phyloP scores from a whole-genome alignment of 2,113 vertebrate genomes.

The Meles meles region DNA sequence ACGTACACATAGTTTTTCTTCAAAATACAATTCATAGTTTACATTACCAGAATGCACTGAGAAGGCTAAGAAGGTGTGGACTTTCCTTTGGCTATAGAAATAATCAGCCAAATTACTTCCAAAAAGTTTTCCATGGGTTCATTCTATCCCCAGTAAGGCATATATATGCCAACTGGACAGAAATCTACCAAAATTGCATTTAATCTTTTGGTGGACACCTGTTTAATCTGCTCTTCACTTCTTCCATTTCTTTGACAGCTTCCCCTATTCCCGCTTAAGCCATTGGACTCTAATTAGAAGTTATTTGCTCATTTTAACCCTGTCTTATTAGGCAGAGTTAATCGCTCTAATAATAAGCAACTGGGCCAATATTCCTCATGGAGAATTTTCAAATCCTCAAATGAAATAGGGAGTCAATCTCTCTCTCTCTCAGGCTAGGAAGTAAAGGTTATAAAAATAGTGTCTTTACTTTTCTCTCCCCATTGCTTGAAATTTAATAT shows the following conservation, averaged over 20 bases:
- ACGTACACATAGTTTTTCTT: background rate
- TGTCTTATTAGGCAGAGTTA: background rate
- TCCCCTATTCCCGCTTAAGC: background rate
- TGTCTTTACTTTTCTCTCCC: background rate
- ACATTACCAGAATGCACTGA: background rate
- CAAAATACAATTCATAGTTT: conserved; percentile 21
- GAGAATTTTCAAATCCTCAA: background rate
- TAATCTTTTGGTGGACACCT: background rate
- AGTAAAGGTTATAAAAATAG: background rate
- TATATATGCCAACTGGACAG: accelerated
- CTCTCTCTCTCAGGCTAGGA: background rate
- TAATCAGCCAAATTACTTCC: background rate
- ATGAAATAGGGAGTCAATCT: background rate
- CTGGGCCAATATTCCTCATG: background rate
- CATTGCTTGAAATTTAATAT: background rate
- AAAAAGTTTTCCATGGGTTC: background rate
- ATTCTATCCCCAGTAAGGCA: background rate
- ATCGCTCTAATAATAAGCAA: background rate
- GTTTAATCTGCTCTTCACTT: too few species aligned
- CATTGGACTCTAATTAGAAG: background rate
- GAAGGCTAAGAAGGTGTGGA: background rate
- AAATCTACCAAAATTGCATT: background rate
- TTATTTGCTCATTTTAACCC: background rate
- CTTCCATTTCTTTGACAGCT: background rate
- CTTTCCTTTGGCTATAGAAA: background rate